Percentiles rank a stretch among this genome's conserved stretches.
Conservation (phyloP, 1,140 invertebrate species). For the roundworm (Caenorhabditis elegans) region DNA sequence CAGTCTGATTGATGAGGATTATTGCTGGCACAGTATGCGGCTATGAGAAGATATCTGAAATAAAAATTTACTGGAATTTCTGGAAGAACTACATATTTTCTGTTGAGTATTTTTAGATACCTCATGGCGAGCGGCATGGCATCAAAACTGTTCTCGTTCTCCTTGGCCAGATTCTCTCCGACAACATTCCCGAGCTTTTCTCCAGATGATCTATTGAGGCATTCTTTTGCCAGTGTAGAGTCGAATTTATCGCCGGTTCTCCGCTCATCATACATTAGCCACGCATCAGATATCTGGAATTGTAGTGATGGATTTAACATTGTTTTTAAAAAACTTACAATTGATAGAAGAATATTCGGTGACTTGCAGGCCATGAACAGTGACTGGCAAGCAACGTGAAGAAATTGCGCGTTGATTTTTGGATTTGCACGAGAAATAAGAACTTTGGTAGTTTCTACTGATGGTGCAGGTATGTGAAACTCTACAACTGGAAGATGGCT, state of each 20-base stretch:
- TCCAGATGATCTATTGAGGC: background rate
- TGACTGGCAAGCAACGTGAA: background rate
- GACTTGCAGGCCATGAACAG: background rate
- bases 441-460: background rate
- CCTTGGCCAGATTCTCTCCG: background rate
- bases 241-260: background rate
- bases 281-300: background rate
- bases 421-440: background rate
- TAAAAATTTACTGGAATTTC: too few species aligned
- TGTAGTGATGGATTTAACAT: too few species aligned
- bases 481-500: background rate
- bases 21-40: constrained; percentile 1
- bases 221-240: background rate
- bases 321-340: background rate
- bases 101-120: background rate
- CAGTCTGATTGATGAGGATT: background rate
- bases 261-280: background rate
- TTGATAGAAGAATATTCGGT: background rate
- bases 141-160: background rate
- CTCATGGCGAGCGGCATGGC: background rate
- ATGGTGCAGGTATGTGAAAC: background rate
- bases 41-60: background rate
- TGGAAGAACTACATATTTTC: too few species aligned
- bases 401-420: background rate
- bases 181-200: background rate